Percentiles rank a stretch among this genome's conserved stretches.
phyloP scores from a whole-genome alignment of 2,888 invertebrate genomes.

The Ariolimax columbianus region DNA sequence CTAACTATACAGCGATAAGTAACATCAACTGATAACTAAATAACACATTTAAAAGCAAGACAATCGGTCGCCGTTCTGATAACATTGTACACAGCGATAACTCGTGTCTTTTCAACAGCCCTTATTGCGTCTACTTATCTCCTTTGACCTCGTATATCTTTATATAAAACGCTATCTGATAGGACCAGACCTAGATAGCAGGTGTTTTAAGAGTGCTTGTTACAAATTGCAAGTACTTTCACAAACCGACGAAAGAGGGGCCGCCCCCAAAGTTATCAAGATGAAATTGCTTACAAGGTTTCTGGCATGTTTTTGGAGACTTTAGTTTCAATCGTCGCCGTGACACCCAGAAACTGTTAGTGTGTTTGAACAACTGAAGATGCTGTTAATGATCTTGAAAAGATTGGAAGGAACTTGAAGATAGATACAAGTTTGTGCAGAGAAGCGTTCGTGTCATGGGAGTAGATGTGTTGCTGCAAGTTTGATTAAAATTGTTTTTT shows the following conservation, averaged over 20 bases:
- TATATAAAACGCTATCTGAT: constrained; percentile 9
- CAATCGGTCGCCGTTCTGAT: not conserved
- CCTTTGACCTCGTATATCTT: too few relatives aligned
- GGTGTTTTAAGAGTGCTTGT: not conserved
- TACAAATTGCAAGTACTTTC: not conserved
- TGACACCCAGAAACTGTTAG: too few relatives aligned
- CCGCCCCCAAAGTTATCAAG: not conserved
- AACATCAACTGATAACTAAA: not conserved
- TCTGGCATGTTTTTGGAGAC: not conserved
- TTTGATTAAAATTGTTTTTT: too few relatives aligned
- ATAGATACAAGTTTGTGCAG: not conserved
- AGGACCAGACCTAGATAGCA: not conserved
- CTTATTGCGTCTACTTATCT: not conserved
- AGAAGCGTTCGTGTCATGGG: too few relatives aligned
- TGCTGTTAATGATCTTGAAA: not conserved
- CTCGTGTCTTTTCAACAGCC: not conserved
- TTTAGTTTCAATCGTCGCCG: not conserved
- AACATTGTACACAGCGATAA: not conserved
- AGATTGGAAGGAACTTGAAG: not conserved
- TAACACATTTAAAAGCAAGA: not conserved
- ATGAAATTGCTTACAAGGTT: not conserved
- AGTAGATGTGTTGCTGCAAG: too few relatives aligned
- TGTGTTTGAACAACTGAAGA: not conserved
- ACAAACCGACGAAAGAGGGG: not conserved
- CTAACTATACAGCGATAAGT: too few relatives aligned